Evolutionary conservation across 2,797 vertebrate genomes (phyloP), one percentile per base, ranked within the genome.

Genomic region (Takifugu ocellatus): DNA sequence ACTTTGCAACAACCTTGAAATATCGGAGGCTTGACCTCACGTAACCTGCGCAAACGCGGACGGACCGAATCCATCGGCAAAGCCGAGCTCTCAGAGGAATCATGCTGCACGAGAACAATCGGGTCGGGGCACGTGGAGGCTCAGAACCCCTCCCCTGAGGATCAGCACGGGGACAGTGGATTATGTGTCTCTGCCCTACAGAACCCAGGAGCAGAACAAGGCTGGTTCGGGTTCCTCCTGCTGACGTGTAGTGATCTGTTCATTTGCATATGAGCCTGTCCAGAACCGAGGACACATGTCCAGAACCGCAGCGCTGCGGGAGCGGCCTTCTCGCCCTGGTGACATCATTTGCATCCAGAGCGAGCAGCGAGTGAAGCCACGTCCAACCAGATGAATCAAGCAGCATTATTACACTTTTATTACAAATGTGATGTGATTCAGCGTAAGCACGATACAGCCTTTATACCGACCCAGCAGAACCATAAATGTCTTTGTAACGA

Each of bases 111-210:
- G 31, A 33, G 33, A 33, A 11, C 33, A 33, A 33, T 33, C 1
- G 11, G 36, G 2, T 39, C 12, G 12, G 36, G 8, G 12, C 4
- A 14, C 3, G 36, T 10, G 14, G 12, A 39, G 36, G 36, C 44
- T 46, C 16, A 46, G n/a, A 7, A n/a, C 17, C 44, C 9, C 1
- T 21, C 44, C 44, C 44, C 44, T 45, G 44, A 46, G n/a, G 44
- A 46, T 21, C 6, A 17, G 36, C 78, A 66, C 73, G 3, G 74
- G 79, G 84, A 76, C 59, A 0, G 21, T 53, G 65, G 77, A 84
- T 83, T 77, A 74, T 62, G 61, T 66, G 72, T 79, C 67, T 55
- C 56, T 55, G 21, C 21, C 21, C 21, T 21, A 21, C 21, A 21
- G 21, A 21, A 21, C 1, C 21, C 21, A 21, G 21, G 21, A 21